These are phyloP conservation scores for Aphelinus atriplicis DNA, from an alignment of 1,140 invertebrate genomes.

Conservation along the genomic window DNA sequence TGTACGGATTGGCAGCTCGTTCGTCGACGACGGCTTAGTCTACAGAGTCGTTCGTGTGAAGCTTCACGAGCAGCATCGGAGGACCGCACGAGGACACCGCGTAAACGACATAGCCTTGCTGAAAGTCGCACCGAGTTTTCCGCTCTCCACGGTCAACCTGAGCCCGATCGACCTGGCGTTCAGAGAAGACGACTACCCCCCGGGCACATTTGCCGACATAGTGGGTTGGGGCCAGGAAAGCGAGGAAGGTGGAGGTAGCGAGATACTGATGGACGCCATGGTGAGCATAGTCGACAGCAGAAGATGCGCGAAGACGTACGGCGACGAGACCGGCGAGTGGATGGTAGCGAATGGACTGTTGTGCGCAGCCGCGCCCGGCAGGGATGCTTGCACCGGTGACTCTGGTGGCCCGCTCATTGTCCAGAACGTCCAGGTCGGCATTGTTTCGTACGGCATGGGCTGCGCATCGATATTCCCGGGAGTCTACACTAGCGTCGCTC, in stretches of 20 bases:
- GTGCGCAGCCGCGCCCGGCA: conserved; percentile 68
- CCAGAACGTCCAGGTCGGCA: conserved; percentile 64
- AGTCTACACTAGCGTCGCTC: conserved; percentile 71
- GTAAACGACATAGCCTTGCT: conserved; percentile 44
- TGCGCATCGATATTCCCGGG: conserved; percentile 72
- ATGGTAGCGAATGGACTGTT: conserved; percentile 79
- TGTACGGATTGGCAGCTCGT: conserved; percentile 30
- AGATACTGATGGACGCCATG: conserved; percentile 50
- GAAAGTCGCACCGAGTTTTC: conserved; percentile 22
- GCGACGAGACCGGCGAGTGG: conserved; percentile 62
- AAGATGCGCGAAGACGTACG: conserved; percentile 55
- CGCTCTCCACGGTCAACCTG: conserved; percentile 23
- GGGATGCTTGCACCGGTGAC: conserved; percentile 72
- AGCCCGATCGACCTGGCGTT: conserved; percentile 27
- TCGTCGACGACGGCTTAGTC: conserved; percentile 16
- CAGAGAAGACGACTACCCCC: conserved; percentile 13
- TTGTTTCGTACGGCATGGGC: conserved; percentile 70
- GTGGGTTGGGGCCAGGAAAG: conserved; percentile 57
- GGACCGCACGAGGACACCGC: conserved; percentile 10
- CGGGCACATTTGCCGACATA: conserved; percentile 47
- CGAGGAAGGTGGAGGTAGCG: conserved; percentile 3
- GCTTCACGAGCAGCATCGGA: conserved; percentile 29
- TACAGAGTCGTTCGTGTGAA: conserved; percentile 27
- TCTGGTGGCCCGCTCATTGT: conserved; percentile 64
- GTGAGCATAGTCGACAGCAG: conserved; percentile 58